phyloP scores from a whole-genome alignment of 2,113 vertebrate genomes.

The Cavia porcellus region DNA sequence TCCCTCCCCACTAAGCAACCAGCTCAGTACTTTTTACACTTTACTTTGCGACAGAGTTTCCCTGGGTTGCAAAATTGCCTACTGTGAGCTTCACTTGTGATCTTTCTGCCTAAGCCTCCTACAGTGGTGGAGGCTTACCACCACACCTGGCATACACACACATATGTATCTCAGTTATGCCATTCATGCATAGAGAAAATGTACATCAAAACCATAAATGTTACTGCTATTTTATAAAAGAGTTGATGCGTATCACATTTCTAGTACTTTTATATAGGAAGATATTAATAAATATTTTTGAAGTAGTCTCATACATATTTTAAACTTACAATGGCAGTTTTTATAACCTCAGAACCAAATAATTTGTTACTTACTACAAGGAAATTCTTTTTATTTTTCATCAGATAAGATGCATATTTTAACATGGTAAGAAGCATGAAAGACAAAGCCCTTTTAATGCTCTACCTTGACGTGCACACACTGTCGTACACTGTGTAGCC shows the following conservation, averaged over 20 bases:
- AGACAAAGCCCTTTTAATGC: background rate
- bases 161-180: background rate
- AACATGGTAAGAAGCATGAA: background rate
- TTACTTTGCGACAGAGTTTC: background rate
- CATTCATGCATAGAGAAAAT: background rate
- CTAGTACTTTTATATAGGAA: background rate
- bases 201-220: background rate
- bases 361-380: background rate
- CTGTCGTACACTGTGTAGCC: background rate
- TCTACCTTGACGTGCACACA: background rate
- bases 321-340: background rate
- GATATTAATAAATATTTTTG: background rate
- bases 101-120: background rate
- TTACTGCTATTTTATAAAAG: background rate
- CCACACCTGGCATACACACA: background rate
- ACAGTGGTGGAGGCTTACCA: background rate
- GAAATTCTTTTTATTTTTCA: background rate
- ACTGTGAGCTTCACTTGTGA: background rate
- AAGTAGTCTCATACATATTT: background rate
- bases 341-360: background rate
- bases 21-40: background rate
- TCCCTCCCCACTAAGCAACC: too few species aligned
- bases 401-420: background rate
- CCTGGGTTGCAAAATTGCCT: background rate
- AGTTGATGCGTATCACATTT: background rate